Percentiles rank a stretch among this genome's conserved stretches.
These are phyloP conservation scores for Sarcophaga carnaria DNA, from an alignment of 2,888 invertebrate species.

Conservation along the genomic window DNA sequence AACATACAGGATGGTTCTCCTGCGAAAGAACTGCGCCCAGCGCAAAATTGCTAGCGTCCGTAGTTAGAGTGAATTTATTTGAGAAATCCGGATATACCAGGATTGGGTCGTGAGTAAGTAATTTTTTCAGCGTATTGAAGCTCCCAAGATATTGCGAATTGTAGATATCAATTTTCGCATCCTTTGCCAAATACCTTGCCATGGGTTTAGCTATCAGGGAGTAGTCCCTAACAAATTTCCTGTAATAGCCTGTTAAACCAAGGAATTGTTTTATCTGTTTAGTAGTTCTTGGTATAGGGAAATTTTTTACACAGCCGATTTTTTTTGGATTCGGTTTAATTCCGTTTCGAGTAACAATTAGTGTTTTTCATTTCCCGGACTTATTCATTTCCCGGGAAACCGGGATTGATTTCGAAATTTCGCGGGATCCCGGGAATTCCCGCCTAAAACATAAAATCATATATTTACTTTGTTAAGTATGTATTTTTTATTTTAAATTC, in stretches of 20 bases:
- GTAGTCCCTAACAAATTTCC: slow-evolving; percentile 65
- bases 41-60: slow-evolving; percentile 30
- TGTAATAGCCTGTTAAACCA: slow-evolving; percentile 67
- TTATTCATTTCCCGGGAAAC: too few species aligned
- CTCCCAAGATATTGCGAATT: too few species aligned
- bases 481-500: too few species aligned
- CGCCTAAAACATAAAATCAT: too few species aligned
- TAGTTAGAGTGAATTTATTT: slow-evolving; percentile 62
- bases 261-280: slow-evolving; percentile 68
- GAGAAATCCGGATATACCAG: slow-evolving; percentile 65
- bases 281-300: slow-evolving; percentile 60
- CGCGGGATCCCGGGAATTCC: too few species aligned
- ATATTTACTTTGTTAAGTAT: too few species aligned
- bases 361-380: too few species aligned
- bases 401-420: too few species aligned
- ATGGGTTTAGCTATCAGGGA: slow-evolving; percentile 48
- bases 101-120: neutral
- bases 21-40: slow-evolving; percentile 51
- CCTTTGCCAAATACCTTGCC: too few species aligned
- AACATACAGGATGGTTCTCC: slow-evolving; percentile 45
- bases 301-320: slow-evolving; percentile 61
- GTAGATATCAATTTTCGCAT: too few species aligned
- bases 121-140: too few species aligned
- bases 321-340: slow-evolving; percentile 64
- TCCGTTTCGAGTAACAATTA: slow-evolving; percentile 17